Base-by-base conservation (phyloP, 2,797 vertebrate genomes). In the Ctenosaura bakeri region DNA sequence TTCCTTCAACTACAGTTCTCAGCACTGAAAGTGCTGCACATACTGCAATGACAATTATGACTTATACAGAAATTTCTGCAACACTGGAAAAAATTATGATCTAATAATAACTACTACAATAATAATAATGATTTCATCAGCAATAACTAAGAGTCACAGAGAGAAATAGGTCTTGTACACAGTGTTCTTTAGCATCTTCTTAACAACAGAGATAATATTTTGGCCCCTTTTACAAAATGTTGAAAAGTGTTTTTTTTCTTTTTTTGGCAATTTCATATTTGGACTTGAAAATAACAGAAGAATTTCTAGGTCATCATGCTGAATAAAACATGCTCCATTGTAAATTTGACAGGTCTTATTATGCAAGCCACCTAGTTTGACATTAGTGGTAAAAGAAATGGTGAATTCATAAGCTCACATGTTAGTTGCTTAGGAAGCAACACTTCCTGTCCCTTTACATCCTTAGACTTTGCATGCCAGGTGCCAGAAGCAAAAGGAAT, bases 241-340 rank as follows among this genome's bases (percentile, higher is more conserved):
- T 56, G n/a, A 73, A 87, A 87, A 32, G 52, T 87, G 73, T 87
- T 42, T 69, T 13, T 69, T 26, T 32, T 6, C 12, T 29, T 69
- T 69, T 69, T 10, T 69, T 69, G 52, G 62, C 52, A 71, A 87
- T n/a, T 89, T 16, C 52, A 74, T 83, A 87, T 92, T 92, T 73
- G 85, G 73, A 32, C 85, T 87, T 87, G 42, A 74, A 92, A 89
- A 87, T 71, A 92, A 92, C 83, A 64, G 85, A 83, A 79, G 66
- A 89, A 87, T 89, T 89, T 92, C 85, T 89, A 84, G 80, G 88
- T 92, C 91, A 92, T 78, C 81, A 42, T 84, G 91, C 85, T 92
- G 91, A 92, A 89, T 92, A 83, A 92, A 92, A 89, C 85, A 92
- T 83, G 84, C 16, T 64, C 46, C 85, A 32, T 59, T 87, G 85